Conservation (phyloP, 1,140 invertebrate species). For the Drosophila navojoa region DNA sequence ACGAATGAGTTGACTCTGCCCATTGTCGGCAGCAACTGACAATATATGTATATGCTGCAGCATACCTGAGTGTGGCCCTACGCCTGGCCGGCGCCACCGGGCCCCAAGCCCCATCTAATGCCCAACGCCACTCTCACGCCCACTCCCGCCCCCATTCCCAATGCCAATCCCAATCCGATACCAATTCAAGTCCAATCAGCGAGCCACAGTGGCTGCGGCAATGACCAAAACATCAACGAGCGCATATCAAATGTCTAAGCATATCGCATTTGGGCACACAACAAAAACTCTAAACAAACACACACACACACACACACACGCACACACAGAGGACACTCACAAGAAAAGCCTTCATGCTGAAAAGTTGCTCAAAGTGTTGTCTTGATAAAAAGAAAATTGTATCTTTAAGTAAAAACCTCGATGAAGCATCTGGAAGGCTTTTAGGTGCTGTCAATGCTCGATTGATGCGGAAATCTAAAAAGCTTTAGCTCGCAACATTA, state of each 20-base stretch:
- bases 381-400: not conserved
- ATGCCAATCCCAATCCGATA: not conserved
- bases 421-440: not conserved
- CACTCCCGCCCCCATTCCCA: not conserved
- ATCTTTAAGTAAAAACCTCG: no score
- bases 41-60: slow-evolving; percentile 76
- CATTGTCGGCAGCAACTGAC: slow-evolving; percentile 69
- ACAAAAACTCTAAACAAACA: slow-evolving; percentile 37
- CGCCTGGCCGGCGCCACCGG: slow-evolving; percentile 8
- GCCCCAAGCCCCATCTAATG: no score
- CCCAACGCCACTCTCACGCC: not conserved
- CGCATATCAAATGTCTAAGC: slow-evolving; percentile 82
- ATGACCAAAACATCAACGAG: slow-evolving; percentile 71
- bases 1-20: slow-evolving; percentile 34
- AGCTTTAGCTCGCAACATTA: no score
- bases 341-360: not conserved
- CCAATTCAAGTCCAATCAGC: slow-evolving; percentile 13
- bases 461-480: no score
- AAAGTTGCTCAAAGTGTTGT: not conserved
- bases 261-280: slow-evolving; percentile 81
- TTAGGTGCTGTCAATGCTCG: no score
- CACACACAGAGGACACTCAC: not conserved
- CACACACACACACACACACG: slow-evolving; percentile 29
- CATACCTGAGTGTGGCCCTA: slow-evolving; percentile 67
- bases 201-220: slow-evolving; percentile 10